Evolutionary conservation across 2,113 vertebrate species (phyloP), one percentile per base, ranked within the genome.

Genomic region (Thalassoma bifasciatum): DNA sequence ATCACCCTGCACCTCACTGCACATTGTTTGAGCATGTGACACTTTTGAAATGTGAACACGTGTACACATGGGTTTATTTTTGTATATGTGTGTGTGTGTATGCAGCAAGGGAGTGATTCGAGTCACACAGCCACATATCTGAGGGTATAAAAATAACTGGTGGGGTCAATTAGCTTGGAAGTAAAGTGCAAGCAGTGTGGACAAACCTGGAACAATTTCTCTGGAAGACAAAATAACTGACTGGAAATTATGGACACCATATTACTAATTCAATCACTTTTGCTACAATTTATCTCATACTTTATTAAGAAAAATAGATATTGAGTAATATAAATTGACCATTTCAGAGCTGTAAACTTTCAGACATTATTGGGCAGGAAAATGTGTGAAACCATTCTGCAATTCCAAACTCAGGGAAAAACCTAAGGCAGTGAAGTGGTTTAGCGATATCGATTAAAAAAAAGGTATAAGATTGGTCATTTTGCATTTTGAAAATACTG

Each of bases 71-170:
- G 24, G 30, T 36, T 51, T 83, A 61, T 79, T 56, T 75, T 36
- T 50, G 22, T 49, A 1, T 8, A 11, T 36, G 26, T 23, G 34
- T 46, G 12, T 40, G 1, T 54, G 2, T 30, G 16, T 44, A 2
- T 38, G n/a, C n/a, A n/a, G n/a, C n/a, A n/a, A n/a, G 5, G 13
- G 10, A 12, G 36, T 51, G n/a, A 46, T 21, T 47, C 26, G 37
- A 53, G 72, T 71, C 47, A 69, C 51, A 8, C 61, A 26, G 38
- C 10, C 38, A 8, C 13, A 42, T 42, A 46, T 14, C 19, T 19
- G 4, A 46, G 16, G 17, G 44, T 16, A 19, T 65, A 61, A 61
- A 81, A 68, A 75, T 75, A 78, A n/a, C 52, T 5, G 1, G 13
- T n/a, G 26, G 23, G 26, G 42, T 75, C 22, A 46, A 57, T 69